Conservation (phyloP, 1,140 invertebrate genomes). For the Portunus trituberculatus region DNA sequence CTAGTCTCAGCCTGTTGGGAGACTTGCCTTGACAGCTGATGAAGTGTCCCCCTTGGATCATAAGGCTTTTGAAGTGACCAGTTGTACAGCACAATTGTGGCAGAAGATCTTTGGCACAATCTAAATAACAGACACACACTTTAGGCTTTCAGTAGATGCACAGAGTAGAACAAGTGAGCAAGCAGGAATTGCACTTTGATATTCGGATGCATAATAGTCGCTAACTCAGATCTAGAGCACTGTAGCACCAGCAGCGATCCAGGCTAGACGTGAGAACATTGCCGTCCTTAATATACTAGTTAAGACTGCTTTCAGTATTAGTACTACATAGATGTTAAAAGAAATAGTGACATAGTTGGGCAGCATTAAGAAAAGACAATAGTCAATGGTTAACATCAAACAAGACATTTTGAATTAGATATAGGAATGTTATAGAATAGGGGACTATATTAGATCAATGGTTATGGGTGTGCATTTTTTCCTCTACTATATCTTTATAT, state of each 20-base stretch:
- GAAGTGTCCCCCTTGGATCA: constrained; percentile 58
- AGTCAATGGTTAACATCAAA: constrained; percentile 27
- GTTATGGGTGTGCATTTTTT: neutral
- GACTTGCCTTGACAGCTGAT: constrained; percentile 54
- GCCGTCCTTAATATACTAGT: constrained; percentile 53
- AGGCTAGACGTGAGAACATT: constrained; percentile 57
- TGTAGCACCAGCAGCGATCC: constrained; percentile 42
- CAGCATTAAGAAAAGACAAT: constrained; percentile 44
- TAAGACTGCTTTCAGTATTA: constrained; percentile 64
- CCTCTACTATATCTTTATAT: neutral
- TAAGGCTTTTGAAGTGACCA: constrained; percentile 69
- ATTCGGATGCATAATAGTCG: constrained; percentile 72
- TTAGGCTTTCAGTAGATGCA: constrained; percentile 71
- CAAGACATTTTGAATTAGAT: constrained; percentile 70
- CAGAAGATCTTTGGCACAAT: constrained; percentile 74
- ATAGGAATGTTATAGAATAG: constrained; percentile 61
- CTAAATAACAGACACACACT: constrained; percentile 75
- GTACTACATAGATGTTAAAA: constrained; percentile 62
- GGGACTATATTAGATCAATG: constrained; percentile 6
- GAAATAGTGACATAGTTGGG: constrained; percentile 58
- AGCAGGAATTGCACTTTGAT: constrained; percentile 67
- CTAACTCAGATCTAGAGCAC: constrained; percentile 70
- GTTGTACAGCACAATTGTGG: constrained; percentile 75
- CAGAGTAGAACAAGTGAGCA: constrained; percentile 60
- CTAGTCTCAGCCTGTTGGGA: constrained; percentile 24